These are phyloP conservation scores for Homarus americanus DNA, from an alignment of 1,140 invertebrate species.

Conservation along the genomic window DNA sequence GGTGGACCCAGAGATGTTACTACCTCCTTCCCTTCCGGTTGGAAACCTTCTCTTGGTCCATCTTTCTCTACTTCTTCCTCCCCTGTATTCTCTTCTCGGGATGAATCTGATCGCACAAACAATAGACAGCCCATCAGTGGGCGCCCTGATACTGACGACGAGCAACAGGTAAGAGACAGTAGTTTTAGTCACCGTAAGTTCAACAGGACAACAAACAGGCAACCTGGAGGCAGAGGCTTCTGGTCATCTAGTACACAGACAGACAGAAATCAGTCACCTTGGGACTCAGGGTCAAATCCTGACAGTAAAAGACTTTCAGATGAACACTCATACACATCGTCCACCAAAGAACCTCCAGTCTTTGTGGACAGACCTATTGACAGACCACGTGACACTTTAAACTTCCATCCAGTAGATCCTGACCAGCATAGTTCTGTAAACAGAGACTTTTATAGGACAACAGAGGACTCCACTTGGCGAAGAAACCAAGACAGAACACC, in stretches of 20 bases:
- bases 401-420: background rate
- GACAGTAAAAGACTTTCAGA: background rate
- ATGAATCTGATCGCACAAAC: conserved; percentile 27
- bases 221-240: conserved; percentile 27
- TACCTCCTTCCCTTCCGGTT: conserved; percentile 7
- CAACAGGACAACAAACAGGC: background rate
- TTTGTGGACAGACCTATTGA: background rate
- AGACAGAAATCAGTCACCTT: background rate
- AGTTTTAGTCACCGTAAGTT: background rate
- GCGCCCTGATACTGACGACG: background rate
- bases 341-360: background rate
- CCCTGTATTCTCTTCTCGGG: background rate
- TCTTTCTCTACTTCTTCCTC: conserved; percentile 31
- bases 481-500: background rate
- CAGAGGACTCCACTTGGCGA: background rate
- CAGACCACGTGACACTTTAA: background rate
- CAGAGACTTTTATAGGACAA: background rate
- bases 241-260: conserved; percentile 15
- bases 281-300: background rate
- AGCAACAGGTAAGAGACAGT: conserved; percentile 29
- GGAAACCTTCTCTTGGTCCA: conserved; percentile 31
- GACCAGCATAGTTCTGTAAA: background rate
- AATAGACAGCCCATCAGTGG: background rate
- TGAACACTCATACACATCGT: background rate
- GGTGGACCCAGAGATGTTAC: conserved; percentile 18